These are phyloP conservation scores for Drosophila ercepeae DNA, from an alignment of 1,140 invertebrate species.

Conservation along the genomic window DNA sequence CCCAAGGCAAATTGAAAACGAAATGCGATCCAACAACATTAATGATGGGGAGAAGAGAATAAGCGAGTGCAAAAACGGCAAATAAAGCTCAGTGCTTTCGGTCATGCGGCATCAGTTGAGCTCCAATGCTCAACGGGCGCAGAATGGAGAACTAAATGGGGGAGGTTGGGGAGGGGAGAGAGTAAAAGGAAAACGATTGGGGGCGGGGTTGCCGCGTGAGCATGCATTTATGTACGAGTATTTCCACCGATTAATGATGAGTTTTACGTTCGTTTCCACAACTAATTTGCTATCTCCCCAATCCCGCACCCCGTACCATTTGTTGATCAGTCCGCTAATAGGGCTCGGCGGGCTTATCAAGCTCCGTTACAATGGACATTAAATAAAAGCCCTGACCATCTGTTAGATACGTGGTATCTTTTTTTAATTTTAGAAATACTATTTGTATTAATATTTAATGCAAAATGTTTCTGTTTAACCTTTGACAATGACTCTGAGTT, in stretches of 20 bases:
- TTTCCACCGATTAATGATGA: conserved; percentile 77
- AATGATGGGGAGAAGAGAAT: too few species aligned
- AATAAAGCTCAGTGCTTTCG: conserved; percentile 72
- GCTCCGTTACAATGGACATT: conserved; percentile 11
- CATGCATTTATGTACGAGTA: conserved; percentile 51
- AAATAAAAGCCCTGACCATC: background rate
- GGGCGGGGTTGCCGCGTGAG: conserved; percentile 23
- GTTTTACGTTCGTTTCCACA: conserved; percentile 54
- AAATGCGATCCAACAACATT: too few species aligned
- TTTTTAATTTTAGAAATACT: background rate
- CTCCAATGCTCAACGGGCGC: conserved; percentile 71
- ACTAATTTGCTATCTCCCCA: conserved; percentile 30
- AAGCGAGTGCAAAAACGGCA: conserved; percentile 70
- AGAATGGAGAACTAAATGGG: conserved; percentile 16
- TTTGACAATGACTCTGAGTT: background rate
- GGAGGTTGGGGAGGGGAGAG: background rate
- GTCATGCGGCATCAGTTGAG: conserved; percentile 76
- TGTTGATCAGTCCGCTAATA: conserved; percentile 21
- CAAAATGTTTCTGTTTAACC: background rate
- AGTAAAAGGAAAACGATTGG: background rate
- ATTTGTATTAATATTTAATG: too few species aligned
- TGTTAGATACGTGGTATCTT: background rate
- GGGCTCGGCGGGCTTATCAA: conserved; percentile 30
- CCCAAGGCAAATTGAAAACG: conserved; percentile 62
- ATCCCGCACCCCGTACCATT: too few species aligned